Evolutionary conservation across 2,113 vertebrate genomes (phyloP).

Genomic region (Odontesthes bonariensis): DNA sequence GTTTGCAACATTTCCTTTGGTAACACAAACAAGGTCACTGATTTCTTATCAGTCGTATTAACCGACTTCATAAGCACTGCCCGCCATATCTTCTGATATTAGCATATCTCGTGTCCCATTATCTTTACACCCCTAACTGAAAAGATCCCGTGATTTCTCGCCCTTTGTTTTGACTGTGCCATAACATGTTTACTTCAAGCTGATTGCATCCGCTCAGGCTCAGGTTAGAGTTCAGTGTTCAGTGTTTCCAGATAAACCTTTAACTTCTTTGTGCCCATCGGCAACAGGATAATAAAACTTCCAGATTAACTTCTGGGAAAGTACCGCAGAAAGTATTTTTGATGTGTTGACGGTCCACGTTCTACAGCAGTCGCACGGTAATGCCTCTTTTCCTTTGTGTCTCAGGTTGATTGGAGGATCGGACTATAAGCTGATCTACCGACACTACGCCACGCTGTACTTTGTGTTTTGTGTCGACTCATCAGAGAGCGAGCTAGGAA

Average conservation of each 20-base stretch:
- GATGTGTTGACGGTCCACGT: background rate
- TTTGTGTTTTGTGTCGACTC: constrained; percentile 99
- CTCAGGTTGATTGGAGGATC: constrained; percentile 97
- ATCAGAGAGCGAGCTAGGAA: constrained; percentile 98
- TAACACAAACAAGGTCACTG: background rate
- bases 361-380: background rate
- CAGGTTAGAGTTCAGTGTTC: background rate
- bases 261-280: background rate
- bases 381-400: constrained; percentile 19
- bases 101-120: background rate
- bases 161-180: constrained; percentile 2
- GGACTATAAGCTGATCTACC: constrained; percentile 99
- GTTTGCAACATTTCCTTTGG: constrained; percentile 16
- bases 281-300: background rate
- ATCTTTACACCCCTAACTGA: background rate
- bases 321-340: background rate
- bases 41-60: constrained; percentile 15
- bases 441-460: constrained; percentile 98
- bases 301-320: background rate
- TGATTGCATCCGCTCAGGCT: background rate
- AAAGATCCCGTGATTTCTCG: constrained; percentile 22
- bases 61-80: background rate
- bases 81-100: constrained; percentile 2
- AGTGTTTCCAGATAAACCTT: background rate
- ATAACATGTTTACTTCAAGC: background rate